These are phyloP conservation scores for Eptatretus atami DNA, from an alignment of 2,797 vertebrate genomes.

Conservation along the genomic window DNA sequence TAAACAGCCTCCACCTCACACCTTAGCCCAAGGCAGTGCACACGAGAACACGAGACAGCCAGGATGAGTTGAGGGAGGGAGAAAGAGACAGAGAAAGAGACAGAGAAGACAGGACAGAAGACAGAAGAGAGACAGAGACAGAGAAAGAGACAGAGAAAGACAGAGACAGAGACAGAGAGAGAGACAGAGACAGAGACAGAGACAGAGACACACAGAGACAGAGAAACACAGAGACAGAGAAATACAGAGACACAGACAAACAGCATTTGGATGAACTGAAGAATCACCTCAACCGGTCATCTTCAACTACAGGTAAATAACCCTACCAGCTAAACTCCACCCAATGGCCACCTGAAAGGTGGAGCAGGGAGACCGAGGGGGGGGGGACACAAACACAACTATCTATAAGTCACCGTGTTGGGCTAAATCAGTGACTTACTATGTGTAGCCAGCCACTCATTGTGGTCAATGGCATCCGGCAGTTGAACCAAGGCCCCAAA, in stretches of 20 bases:
- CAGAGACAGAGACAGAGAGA: neutral
- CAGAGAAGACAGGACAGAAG: neutral
- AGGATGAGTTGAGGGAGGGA: neutral
- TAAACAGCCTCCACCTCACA: too few relatives aligned
- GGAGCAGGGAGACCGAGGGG: too few relatives aligned
- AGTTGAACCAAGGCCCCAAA: constrained; percentile 82
- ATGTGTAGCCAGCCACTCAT: constrained; percentile 95
- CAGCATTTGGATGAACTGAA: too few relatives aligned
- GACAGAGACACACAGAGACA: neutral
- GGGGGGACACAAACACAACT: too few relatives aligned
- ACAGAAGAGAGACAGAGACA: neutral
- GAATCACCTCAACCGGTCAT: too few relatives aligned
- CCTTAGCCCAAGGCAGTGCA: too few relatives aligned
- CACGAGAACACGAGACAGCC: neutral
- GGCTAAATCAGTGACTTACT: constrained; percentile 24
- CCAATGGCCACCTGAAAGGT: too few relatives aligned
- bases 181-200: neutral
- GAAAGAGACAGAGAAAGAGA: neutral
- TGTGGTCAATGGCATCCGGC: constrained; percentile 87
- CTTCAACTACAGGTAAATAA: too few relatives aligned
- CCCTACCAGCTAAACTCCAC: too few relatives aligned
- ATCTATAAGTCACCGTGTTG: too few relatives aligned
- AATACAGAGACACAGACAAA: neutral
- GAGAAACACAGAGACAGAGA: neutral
- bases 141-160: neutral